Conservation (phyloP, 2,113 vertebrate species). For the Corydoras maculifer region DNA sequence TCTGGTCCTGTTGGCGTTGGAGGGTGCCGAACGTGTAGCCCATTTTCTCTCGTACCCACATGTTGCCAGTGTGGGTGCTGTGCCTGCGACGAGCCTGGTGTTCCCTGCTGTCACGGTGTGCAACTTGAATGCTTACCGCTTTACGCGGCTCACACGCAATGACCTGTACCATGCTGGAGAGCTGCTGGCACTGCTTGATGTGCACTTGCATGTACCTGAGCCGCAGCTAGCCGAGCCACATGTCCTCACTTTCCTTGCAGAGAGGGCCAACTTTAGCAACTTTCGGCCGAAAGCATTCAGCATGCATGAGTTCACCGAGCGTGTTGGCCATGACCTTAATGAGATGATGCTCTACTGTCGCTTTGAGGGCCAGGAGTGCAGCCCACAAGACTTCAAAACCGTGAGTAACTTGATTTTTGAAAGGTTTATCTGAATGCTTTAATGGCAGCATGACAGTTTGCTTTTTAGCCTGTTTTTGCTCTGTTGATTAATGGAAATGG, state of each 20-base stretch:
- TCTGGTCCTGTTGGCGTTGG: constrained; percentile 80
- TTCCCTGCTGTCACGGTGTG: constrained; percentile 94
- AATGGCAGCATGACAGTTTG: too few species aligned
- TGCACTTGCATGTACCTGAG: constrained; percentile 85
- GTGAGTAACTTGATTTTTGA: constrained; percentile 70
- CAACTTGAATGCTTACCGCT: constrained; percentile 92
- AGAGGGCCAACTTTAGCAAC: constrained; percentile 87
- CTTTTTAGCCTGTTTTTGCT: too few species aligned
- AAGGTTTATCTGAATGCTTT: too few species aligned
- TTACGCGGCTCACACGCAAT: constrained; percentile 85
- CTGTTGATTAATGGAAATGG: too few species aligned
- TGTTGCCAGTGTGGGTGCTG: constrained; percentile 88
- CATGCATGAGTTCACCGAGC: constrained; percentile 93
- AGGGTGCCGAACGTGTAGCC: constrained; percentile 84
- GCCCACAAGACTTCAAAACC: constrained; percentile 86
- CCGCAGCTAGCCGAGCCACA: constrained; percentile 85
- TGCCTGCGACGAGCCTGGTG: constrained; percentile 83
- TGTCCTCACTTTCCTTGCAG: constrained; percentile 76
- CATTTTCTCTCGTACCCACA: constrained; percentile 97
- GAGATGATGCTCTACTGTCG: constrained; percentile 99
- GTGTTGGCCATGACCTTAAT: constrained; percentile 90
- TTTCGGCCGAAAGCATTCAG: constrained; percentile 90
- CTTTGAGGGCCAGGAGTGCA: constrained; percentile 90
- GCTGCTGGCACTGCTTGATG: constrained; percentile 86
- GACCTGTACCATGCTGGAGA: constrained; percentile 96